A percentile compares a stretch with the other conserved stretches of the same genome.
These are phyloP conservation scores for Napeogenes inachia DNA, from an alignment of 2,888 invertebrate species.

Conservation along the genomic window DNA sequence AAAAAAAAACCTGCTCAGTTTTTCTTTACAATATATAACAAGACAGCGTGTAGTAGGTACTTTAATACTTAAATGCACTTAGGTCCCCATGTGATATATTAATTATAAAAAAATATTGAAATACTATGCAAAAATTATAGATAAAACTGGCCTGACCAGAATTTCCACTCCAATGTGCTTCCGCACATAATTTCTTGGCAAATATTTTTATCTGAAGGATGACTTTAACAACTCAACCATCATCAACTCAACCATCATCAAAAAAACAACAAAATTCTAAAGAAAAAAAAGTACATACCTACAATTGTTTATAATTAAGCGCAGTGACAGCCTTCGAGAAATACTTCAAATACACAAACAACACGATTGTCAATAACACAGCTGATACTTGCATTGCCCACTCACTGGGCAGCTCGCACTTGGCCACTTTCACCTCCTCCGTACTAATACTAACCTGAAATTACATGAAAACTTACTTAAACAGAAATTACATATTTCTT, in stretches of 20 bases:
- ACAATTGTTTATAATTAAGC: slow-evolving; percentile 54
- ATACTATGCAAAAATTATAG: no score
- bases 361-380: slow-evolving; percentile 76
- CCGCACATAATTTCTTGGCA: not conserved
- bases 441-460: slow-evolving; percentile 86
- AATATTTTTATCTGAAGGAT: not conserved
- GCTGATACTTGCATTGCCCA: slow-evolving; percentile 79
- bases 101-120: no score
- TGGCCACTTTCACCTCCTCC: slow-evolving; percentile 82
- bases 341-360: slow-evolving; percentile 58
- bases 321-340: slow-evolving; percentile 33
- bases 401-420: slow-evolving; percentile 91
- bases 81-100: no score
- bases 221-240: not conserved
- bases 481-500: no score
- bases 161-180: no score
- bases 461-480: not conserved
- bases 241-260: not conserved
- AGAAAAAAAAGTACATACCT: slow-evolving; percentile 33
- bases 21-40: no score
- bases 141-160: no score
- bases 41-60: no score
- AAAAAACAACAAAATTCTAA: not conserved
- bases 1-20: no score
- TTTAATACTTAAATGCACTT: no score